Percentiles rank a stretch among this genome's conserved stretches.
Evolutionary conservation across 2,888 invertebrate species (phyloP).

Genomic region (Rugalucina vietnamica): DNA sequence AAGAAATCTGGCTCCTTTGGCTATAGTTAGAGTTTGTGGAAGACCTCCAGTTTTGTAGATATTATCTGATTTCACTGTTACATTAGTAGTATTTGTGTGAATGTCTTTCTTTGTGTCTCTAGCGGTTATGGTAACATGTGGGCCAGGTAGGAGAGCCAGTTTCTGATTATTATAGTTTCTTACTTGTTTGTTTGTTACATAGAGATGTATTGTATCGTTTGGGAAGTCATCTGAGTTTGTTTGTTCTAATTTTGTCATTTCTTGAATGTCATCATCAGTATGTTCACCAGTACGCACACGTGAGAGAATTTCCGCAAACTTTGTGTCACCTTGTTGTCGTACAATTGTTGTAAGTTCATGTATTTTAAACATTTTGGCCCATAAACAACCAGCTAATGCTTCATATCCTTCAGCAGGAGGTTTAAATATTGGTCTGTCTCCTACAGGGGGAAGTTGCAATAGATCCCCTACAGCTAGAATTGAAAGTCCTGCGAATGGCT

Average conservation of each 20-base stretch:
- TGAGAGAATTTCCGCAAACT: constrained; percentile 46
- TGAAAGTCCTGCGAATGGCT: constrained; percentile 54
- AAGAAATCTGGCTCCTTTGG: constrained; percentile 30
- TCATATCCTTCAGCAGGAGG: constrained; percentile 37
- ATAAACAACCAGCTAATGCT: constrained; percentile 49
- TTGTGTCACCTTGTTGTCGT: constrained; percentile 46
- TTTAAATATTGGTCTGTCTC: constrained; percentile 43
- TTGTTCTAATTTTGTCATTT: constrained; percentile 11
- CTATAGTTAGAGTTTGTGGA: constrained; percentile 18
- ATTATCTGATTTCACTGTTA: constrained; percentile 26
- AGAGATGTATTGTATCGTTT: not conserved
- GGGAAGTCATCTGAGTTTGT: not conserved
- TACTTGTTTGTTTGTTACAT: constrained; percentile 25
- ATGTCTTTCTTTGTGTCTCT: constrained; percentile 29
- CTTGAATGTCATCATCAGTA: constrained; percentile 27
- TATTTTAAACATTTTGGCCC: constrained; percentile 44
- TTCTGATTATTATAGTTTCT: constrained; percentile 11
- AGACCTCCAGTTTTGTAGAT: constrained; percentile 41
- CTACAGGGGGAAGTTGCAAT: constrained; percentile 56
- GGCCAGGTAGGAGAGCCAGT: not conserved
- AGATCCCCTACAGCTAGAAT: constrained; percentile 57
- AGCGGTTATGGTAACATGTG: constrained; percentile 3
- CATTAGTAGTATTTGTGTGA: constrained; percentile 24
- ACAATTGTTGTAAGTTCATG: constrained; percentile 43
- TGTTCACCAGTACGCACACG: constrained; percentile 41